phyloP scores from a whole-genome alignment of 92 coral and sea anemone genomes.

The Palythoa heliodiscus region DNA sequence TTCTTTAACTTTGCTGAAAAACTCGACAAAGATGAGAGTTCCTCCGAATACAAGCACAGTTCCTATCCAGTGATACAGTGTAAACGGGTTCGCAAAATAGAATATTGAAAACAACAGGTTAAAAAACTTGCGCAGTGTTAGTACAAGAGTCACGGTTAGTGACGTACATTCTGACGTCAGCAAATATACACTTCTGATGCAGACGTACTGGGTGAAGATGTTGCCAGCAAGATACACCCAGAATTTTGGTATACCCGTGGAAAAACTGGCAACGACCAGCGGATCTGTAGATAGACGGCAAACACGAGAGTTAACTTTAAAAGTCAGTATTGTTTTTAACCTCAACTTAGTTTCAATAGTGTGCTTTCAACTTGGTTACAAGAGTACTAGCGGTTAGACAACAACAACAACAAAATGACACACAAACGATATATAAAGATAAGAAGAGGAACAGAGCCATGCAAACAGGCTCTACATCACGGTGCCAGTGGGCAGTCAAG shows the following conservation, averaged over 20 bases:
- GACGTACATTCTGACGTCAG: slow-evolving; percentile 96
- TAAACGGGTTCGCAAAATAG: slow-evolving; percentile 88
- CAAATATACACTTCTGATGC: slow-evolving; percentile 89
- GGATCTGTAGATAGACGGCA: slow-evolving; percentile 63
- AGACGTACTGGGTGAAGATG: slow-evolving; percentile 86
- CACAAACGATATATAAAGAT: too few relatives aligned
- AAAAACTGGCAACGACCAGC: slow-evolving; percentile 58
- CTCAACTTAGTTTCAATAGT: too few relatives aligned
- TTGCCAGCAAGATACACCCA: slow-evolving; percentile 93
- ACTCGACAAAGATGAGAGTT: slow-evolving; percentile 86
- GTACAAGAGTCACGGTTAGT: slow-evolving; percentile 92
- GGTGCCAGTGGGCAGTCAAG: too few relatives aligned
- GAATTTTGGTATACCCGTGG: slow-evolving; percentile 73
- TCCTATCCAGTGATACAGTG: slow-evolving; percentile 88
- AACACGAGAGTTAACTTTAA: not conserved
- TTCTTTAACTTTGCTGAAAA: slow-evolving; percentile 69
- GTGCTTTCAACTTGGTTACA: too few relatives aligned
- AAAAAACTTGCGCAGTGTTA: slow-evolving; percentile 93
- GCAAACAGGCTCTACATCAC: too few relatives aligned
- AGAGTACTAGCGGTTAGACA: too few relatives aligned
- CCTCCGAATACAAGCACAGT: slow-evolving; percentile 87
- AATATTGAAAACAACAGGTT: slow-evolving; percentile 86
- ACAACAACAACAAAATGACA: too few relatives aligned
- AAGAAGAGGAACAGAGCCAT: too few relatives aligned
- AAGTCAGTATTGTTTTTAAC: too few relatives aligned